phyloP scores from a whole-genome alignment of 1,140 invertebrate genomes.

The Drosophila grimshawi region DNA sequence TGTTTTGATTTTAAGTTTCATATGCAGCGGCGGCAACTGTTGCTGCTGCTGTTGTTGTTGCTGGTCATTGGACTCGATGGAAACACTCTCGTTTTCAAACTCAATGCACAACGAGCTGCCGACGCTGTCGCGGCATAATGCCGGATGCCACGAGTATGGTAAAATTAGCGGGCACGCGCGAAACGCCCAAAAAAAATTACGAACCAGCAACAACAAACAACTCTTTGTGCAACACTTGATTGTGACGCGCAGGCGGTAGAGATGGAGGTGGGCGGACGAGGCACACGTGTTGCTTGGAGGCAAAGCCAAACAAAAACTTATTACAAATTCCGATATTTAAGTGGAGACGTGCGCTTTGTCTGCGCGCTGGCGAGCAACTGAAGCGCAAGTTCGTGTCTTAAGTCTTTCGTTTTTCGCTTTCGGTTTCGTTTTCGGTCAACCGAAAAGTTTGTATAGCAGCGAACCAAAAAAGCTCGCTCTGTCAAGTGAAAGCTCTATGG shows the following conservation, averaged over 20 bases:
- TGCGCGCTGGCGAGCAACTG: conserved; percentile 64
- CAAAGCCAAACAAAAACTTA: not conserved
- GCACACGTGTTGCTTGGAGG: conserved; percentile 10
- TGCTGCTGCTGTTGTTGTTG: not conserved
- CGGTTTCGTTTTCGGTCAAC: conserved; percentile 2
- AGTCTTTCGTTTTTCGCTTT: conserved; percentile 65
- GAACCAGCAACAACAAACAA: not conserved
- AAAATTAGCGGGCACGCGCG: conserved; percentile 60
- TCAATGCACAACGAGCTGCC: conserved; percentile 41
- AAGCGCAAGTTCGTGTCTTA: conserved; percentile 54
- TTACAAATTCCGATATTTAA: conserved; percentile 1
- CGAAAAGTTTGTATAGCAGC: conserved; percentile 24
- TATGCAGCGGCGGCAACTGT: not conserved
- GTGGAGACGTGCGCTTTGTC: conserved; percentile 55
- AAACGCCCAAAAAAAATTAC: conserved; percentile 18
- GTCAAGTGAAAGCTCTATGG: not conserved
- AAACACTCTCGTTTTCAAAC: conserved; percentile 62
- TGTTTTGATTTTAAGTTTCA: conserved; percentile 34
- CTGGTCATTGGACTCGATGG: conserved; percentile 76
- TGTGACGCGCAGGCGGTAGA: conserved; percentile 30
- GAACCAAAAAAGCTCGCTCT: conserved; percentile 44
- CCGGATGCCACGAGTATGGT: conserved; percentile 56
- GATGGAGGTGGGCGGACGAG: conserved; percentile 3
- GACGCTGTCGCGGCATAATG: conserved; percentile 69
- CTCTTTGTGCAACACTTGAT: conserved; percentile 27